Evolutionary conservation across 1,140 invertebrate species (phyloP).

Genomic region (Gryon sp.): DNA sequence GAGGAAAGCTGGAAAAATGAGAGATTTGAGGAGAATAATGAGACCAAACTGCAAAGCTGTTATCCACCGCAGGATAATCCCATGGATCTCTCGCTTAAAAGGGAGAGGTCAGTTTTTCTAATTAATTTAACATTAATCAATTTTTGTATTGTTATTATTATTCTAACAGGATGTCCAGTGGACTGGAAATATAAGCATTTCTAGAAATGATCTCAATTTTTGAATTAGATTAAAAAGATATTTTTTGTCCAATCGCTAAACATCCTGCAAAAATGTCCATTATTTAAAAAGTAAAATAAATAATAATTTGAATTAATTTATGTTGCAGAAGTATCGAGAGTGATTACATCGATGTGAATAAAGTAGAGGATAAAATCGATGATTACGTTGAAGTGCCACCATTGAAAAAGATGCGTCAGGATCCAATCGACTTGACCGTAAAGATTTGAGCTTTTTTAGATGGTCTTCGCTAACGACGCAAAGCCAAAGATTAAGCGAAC

Average conservation of each 20-base stretch:
- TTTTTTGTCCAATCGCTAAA: too few relatives aligned
- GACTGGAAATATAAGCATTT: too few relatives aligned
- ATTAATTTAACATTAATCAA: too few relatives aligned
- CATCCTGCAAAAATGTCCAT: too few relatives aligned
- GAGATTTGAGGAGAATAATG: slow-evolving; percentile 60
- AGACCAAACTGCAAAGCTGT: slow-evolving; percentile 31
- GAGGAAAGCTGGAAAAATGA: slow-evolving; percentile 83
- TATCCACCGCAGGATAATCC: slow-evolving; percentile 71
- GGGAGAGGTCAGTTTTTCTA: too few relatives aligned
- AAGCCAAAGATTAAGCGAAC: not conserved
- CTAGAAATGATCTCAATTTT: too few relatives aligned
- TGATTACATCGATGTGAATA: not conserved
- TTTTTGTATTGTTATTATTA: too few relatives aligned
- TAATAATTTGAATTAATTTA: too few relatives aligned
- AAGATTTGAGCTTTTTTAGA: slow-evolving; percentile 7
- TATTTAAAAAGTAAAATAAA: too few relatives aligned
- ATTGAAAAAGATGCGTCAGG: slow-evolving; percentile 12
- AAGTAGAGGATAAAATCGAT: not conserved
- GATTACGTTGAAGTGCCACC: not conserved
- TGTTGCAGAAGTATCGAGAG: not conserved
- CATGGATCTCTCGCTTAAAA: slow-evolving; percentile 82
- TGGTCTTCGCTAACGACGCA: not conserved
- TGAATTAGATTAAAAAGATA: too few relatives aligned
- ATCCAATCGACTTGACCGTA: slow-evolving; percentile 27
- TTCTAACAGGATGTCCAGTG: too few relatives aligned